Evolutionary conservation across 2,113 vertebrate genomes (phyloP), one percentile per base, ranked within the genome.

Genomic region (Taxidea taxus): DNA sequence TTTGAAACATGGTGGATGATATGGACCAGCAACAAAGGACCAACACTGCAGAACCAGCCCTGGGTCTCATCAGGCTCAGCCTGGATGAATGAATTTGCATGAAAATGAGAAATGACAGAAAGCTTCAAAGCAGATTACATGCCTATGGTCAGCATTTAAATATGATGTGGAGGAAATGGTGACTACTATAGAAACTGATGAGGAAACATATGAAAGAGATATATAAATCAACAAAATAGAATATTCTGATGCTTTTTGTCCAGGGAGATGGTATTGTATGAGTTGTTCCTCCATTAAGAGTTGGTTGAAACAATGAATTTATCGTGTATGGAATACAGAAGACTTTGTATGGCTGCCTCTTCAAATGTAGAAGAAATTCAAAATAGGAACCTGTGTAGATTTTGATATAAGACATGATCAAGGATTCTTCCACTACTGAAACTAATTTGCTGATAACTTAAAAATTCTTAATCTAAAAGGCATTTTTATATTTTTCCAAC

Each of bases 161-260:
- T 64, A 31, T 64, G 27, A 64, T 64, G 12, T 64, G 60, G 29
- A 64, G 29, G 60, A 64, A 64, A 6, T 0, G 2, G 27, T 64
- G 29, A 64, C 60, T 29, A 29, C 60, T 64, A 64, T 64, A 64
- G 60, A 64, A 64, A 31, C 6, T 64, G 60, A 64, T 64, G 29
- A 64, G 29, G 29, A 64, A 64, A 64, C 60, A 64, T 29, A 31
- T 2, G 29, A 64, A 29, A 64, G 4, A 29, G 5, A 64, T 64
- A 31, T 29, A 64, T 29, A 64, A 31, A 64, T 99, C 99, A 6
- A 99, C 99, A 64, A 99, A 99, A 98, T 99, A 99, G 97, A 99
- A 99, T 98, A 99, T 99, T 95, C 99, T 99, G 0, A 99, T 99
- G 99, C 99, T 99, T 96, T 99, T 99, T 95, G 99, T 99, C 88